Base-by-base conservation (phyloP, 1,140 invertebrate genomes). In the Venturia canescens region DNA sequence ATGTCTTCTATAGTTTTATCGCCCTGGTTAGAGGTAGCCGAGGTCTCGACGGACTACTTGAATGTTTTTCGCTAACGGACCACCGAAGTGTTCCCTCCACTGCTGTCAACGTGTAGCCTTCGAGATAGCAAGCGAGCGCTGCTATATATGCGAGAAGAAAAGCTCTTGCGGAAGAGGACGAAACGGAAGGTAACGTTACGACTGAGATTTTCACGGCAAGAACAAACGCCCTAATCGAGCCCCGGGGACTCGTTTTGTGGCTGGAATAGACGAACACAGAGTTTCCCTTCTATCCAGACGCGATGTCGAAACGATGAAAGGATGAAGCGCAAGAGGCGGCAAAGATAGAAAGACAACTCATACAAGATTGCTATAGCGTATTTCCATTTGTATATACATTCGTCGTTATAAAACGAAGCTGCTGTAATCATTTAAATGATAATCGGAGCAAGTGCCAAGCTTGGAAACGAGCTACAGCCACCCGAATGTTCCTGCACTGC, bases 201-300 rank as follows among this genome's bases (percentile, higher is more conserved):
- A 77, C 57, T 60, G 75, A 77, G 75, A 77, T 80, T 78, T 69
- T 79, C 44, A 18, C 53, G 27, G 48, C 63, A 86, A 85, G 86
- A 88, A 85, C 85, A 85, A 88, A 86, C 82, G 83, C 83, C 83
- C 82, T 89, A 88, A 88, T 89, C 84, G 86, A 83, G 84, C 86
- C 80, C 82, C 34, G 71, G 86, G 84, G 87, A 89, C 84, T 82
- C 84, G 88, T 87, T 86, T 87, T 85, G 84, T 79, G 80, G 83
- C 77, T 85, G 83, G 83, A 81, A 85, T 84, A 75, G 75, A 80
- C 84, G 57, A 76, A 79, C 69, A 82, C 83, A 80, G 78, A 83
- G 83, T 83, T 85, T 85, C 78, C 16, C 48, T 13, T 26, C 70
- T 72, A 63, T 67, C 29, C 72, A 74, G n/a, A n/a, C n/a, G n/a